phyloP scores from a whole-genome alignment of 2,797 vertebrate genomes.

The Smutsia gigantea region DNA sequence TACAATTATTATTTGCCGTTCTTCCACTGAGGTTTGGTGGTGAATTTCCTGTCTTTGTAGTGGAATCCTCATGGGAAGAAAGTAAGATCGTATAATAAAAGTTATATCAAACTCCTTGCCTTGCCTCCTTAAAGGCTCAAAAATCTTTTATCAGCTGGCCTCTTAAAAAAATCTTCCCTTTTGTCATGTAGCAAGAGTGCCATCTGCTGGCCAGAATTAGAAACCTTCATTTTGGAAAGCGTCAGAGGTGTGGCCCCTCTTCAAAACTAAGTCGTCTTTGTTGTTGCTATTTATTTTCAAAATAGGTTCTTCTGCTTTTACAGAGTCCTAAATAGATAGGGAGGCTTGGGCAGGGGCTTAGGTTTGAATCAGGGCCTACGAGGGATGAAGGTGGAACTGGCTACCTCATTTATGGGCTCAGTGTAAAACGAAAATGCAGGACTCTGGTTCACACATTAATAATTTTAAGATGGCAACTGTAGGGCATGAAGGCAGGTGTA shows the following conservation, averaged over 20 bases:
- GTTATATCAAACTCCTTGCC: neutral
- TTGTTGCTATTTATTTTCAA: neutral
- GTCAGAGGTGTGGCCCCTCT: neutral
- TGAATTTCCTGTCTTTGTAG: neutral
- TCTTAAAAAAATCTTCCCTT: neutral
- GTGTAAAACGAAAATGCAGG: neutral
- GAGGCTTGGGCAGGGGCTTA: neutral
- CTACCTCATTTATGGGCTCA: neutral
- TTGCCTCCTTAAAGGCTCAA: neutral
- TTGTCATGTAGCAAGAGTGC: constrained; percentile 64
- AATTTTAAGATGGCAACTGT: neutral
- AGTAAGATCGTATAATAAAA: neutral
- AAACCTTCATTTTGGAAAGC: constrained; percentile 44
- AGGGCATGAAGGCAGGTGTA: neutral
- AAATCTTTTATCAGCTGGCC: neutral
- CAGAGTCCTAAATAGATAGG: neutral
- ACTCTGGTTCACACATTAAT: neutral
- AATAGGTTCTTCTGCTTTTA: neutral
- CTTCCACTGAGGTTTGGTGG: neutral
- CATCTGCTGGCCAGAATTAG: constrained; percentile 78
- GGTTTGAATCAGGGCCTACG: neutral
- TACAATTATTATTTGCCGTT: neutral
- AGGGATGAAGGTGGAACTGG: neutral
- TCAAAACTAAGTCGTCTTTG: neutral
- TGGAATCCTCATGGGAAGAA: neutral